Conservation (phyloP, 2,113 vertebrate genomes). For the Pedetes capensis region DNA sequence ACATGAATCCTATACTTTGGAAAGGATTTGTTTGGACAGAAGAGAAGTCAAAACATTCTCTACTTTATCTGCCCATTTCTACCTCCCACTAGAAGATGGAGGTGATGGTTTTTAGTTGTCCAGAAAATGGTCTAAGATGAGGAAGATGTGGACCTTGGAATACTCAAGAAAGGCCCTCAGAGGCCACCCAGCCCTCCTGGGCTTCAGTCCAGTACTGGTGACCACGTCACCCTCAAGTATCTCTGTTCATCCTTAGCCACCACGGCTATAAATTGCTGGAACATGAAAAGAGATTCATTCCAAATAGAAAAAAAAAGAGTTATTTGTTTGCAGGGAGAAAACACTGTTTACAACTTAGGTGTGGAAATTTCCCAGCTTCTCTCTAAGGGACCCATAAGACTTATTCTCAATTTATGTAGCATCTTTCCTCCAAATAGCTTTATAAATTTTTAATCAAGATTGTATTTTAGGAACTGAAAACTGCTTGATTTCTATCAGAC, state of each 20-base stretch:
- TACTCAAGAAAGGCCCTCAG: not conserved
- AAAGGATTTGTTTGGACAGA: not conserved
- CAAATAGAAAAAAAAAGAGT: not conserved
- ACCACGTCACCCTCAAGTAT: not conserved
- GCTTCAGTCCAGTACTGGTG: not conserved
- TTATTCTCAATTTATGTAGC: constrained; percentile 66
- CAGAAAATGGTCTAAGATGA: not conserved
- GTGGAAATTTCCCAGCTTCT: constrained; percentile 55
- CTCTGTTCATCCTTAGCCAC: not conserved
- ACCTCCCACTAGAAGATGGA: not conserved
- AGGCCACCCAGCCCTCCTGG: not conserved
- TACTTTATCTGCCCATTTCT: not conserved
- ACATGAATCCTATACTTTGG: not conserved
- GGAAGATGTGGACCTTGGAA: not conserved
- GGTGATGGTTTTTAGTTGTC: not conserved
- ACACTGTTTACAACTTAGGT: constrained; percentile 22
- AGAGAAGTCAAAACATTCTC: not conserved
- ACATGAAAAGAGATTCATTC: not conserved
- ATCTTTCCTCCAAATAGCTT: constrained; percentile 71
- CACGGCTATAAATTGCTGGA: not conserved
- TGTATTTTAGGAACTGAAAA: constrained; percentile 67
- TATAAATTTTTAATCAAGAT: constrained; percentile 78
- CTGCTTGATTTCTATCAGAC: constrained; percentile 67
- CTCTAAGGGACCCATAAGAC: constrained; percentile 43
- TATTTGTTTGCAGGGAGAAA: not conserved